A percentile compares a stretch with the other conserved stretches of the same genome.
Evolutionary conservation across 2,888 invertebrate genomes (phyloP).

Genomic region (Petrolisthes manimaculis): DNA sequence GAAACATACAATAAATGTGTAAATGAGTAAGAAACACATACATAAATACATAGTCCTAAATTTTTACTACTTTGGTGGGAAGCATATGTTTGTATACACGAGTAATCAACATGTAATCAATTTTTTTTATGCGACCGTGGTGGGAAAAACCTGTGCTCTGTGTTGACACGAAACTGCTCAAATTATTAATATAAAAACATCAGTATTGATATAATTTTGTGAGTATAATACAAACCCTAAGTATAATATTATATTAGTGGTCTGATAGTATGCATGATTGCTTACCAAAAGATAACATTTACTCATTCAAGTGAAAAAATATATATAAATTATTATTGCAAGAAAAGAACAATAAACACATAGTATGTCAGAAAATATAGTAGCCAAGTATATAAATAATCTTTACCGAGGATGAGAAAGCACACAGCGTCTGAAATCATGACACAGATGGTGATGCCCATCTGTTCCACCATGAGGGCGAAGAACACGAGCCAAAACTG

Average conservation of each 20-base stretch:
- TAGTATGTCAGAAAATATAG: background rate
- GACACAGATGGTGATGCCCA: conserved; percentile 71
- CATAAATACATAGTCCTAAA: too few relatives aligned
- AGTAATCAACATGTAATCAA: too few relatives aligned
- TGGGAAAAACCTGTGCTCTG: too few relatives aligned
- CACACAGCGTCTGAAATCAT: conserved; percentile 91
- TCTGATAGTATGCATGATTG: background rate
- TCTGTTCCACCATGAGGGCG: conserved; percentile 35
- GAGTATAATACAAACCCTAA: too few relatives aligned
- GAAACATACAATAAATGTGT: too few relatives aligned
- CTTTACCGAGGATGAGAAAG: conserved; percentile 82
- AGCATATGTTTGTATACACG: too few relatives aligned
- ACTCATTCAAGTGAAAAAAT: background rate
- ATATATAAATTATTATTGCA: background rate
- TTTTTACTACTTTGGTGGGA: too few relatives aligned
- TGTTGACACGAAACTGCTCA: too few relatives aligned
- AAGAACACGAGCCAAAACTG: conserved; percentile 46
- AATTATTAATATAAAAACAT: too few relatives aligned
- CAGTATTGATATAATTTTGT: too few relatives aligned
- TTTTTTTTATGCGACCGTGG: too few relatives aligned
- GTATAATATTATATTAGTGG: background rate
- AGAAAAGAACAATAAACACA: background rate
- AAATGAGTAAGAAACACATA: too few relatives aligned
- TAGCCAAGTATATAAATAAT: background rate
- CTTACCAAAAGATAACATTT: background rate